Evolutionary conservation across 2,888 invertebrate species (phyloP).

Genomic region (Orthonychiurus folsomi): DNA sequence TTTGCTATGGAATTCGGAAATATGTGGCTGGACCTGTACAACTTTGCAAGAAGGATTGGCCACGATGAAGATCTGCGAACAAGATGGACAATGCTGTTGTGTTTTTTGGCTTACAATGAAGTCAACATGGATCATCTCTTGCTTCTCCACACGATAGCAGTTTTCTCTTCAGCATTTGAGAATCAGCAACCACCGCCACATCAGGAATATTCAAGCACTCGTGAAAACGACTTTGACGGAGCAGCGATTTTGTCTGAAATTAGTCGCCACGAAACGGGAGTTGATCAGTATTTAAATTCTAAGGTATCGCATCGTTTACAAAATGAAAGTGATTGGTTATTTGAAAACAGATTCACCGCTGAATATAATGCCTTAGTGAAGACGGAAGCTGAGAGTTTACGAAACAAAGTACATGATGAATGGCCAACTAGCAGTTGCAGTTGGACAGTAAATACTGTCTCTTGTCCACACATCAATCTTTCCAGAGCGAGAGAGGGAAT

Average conservation of each 20-base stretch:
- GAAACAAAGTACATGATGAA: too few species aligned
- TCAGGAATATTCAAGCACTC: slow-evolving; percentile 13
- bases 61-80: neutral
- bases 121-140: slow-evolving; percentile 7
- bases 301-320: too few species aligned
- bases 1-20: slow-evolving; percentile 12
- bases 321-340: too few species aligned
- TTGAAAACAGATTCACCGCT: too few species aligned
- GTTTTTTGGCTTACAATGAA: neutral
- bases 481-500: too few species aligned
- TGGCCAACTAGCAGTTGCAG: too few species aligned
- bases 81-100: slow-evolving; percentile 18
- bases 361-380: too few species aligned
- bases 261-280: too few species aligned
- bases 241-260: slow-evolving; percentile 7
- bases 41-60: slow-evolving; percentile 12
- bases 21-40: slow-evolving; percentile 21
- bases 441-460: too few species aligned
- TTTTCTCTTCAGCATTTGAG: slow-evolving; percentile 9
- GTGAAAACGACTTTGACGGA: slow-evolving; percentile 10
- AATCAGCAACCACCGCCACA: slow-evolving; percentile 12
- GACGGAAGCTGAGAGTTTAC: too few species aligned
- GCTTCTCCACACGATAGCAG: slow-evolving; percentile 17
- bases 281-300: too few species aligned
- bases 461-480: too few species aligned